Evolutionary conservation across 2,888 invertebrate genomes (phyloP).

Genomic region (Calameuta idolon): DNA sequence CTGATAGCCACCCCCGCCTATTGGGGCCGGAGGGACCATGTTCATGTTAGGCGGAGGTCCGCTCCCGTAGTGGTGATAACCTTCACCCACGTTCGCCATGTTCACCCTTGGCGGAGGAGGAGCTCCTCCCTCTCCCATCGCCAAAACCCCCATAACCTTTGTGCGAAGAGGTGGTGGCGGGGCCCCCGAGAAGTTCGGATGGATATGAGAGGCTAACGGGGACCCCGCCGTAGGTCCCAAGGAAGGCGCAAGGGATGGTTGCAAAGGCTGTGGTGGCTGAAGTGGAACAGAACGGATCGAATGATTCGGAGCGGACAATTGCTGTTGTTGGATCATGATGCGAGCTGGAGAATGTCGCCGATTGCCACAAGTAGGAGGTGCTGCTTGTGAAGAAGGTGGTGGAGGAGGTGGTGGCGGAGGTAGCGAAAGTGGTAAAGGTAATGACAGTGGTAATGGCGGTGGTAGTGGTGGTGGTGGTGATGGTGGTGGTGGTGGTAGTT

Average conservation of each 20-base stretch:
- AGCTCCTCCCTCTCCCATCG: constrained; percentile 28
- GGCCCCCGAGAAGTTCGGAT: constrained; percentile 18
- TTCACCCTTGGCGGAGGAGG: constrained; percentile 31
- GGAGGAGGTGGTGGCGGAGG: constrained; percentile 22
- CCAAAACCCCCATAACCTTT: constrained; percentile 23
- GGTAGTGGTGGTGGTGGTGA: constrained; percentile 1
- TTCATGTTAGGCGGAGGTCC: constrained; percentile 19
- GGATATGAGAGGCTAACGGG: constrained; percentile 22
- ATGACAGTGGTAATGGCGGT: background rate
- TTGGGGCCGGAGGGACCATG: constrained; percentile 22
- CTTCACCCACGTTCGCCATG: constrained; percentile 27
- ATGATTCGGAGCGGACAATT: background rate
- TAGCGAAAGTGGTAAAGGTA: constrained; percentile 21
- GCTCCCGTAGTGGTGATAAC: constrained; percentile 31
- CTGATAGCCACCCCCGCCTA: constrained; percentile 38
- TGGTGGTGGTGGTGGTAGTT: constrained; percentile 19
- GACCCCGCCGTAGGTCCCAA: constrained; percentile 26
- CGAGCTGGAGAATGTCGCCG: constrained; percentile 22
- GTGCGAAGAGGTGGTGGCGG: constrained; percentile 18
- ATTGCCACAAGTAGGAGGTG: constrained; percentile 23
- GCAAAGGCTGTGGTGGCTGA: constrained; percentile 15
- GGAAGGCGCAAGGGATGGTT: constrained; percentile 21
- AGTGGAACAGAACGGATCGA: background rate
- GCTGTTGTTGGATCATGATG: background rate
- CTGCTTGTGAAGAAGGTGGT: constrained; percentile 27